phyloP scores from a whole-genome alignment of 2,888 invertebrate genomes.

The Melieria picta region DNA sequence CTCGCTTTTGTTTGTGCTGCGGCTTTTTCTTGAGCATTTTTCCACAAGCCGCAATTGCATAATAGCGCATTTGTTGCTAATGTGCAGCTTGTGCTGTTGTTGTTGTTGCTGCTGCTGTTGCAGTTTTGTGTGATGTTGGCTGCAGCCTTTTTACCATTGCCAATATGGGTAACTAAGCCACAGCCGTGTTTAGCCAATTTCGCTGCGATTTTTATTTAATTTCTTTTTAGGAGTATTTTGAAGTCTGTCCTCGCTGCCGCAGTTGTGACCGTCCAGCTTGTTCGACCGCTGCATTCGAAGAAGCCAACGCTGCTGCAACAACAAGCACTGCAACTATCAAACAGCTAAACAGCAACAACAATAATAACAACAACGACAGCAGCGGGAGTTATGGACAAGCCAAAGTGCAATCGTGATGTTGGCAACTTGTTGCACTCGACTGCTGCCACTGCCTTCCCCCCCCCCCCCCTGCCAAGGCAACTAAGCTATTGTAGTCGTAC shows the following conservation, averaged over 20 bases:
- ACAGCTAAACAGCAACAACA: neutral
- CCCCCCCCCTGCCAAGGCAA: neutral
- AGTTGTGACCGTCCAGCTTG: too few species aligned
- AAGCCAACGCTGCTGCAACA: neutral
- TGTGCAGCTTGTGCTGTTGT: constrained; percentile 10
- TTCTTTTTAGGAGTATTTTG: constrained; percentile 6
- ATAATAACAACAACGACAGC: constrained; percentile 4
- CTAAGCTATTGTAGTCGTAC: neutral
- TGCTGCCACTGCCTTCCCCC: too few species aligned
- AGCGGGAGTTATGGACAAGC: constrained; percentile 17
- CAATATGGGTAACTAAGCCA: constrained; percentile 31
- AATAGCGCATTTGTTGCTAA: constrained; percentile 26
- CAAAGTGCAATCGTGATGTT: neutral
- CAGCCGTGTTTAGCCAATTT: constrained; percentile 23
- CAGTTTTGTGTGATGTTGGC: constrained; percentile 20
- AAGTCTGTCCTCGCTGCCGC: neutral
- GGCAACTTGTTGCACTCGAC: neutral
- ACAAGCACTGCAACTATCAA: too few species aligned
- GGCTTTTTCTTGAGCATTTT: constrained; percentile 5
- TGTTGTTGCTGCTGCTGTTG: constrained; percentile 31
- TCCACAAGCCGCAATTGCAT: constrained; percentile 32
- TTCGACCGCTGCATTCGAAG: neutral
- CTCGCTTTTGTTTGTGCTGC: neutral
- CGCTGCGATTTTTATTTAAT: constrained; percentile 19
- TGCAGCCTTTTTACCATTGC: constrained; percentile 1